Evolutionary conservation across 2,797 vertebrate species (phyloP).

Genomic region (Sebastolobus alascanus): DNA sequence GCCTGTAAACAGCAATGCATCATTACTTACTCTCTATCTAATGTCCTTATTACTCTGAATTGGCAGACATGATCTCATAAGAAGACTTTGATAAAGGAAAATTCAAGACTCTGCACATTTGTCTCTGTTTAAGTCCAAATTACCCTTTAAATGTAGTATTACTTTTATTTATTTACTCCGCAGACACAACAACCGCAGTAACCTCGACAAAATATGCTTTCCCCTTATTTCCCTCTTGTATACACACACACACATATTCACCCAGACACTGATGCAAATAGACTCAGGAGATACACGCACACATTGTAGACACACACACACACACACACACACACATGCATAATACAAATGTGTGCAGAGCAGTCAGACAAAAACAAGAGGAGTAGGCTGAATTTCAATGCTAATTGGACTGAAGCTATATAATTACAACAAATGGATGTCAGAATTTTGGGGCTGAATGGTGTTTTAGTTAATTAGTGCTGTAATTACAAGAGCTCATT

Average conservation of each 20-base stretch:
- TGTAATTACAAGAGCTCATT: conserved; percentile 91
- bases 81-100: conserved; percentile 10
- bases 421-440: conserved; percentile 92
- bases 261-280: conserved; percentile 35
- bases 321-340: conserved; percentile 16
- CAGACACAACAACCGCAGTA: conserved; percentile 29
- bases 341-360: conserved; percentile 34
- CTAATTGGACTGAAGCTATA: conserved; percentile 89
- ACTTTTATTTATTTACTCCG: conserved; percentile 39
- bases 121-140: conserved; percentile 37
- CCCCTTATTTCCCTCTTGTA: conserved; percentile 26
- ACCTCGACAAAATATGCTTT: conserved; percentile 35
- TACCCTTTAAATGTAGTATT: conserved; percentile 25
- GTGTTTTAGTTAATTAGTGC: conserved; percentile 92
- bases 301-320: background rate
- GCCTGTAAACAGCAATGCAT: background rate
- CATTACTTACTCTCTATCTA: conserved; percentile 6
- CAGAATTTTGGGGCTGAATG: conserved; percentile 91
- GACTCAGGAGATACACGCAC: conserved; percentile 16
- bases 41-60: conserved; percentile 19
- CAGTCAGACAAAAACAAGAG: conserved; percentile 82
- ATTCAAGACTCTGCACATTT: conserved; percentile 8
- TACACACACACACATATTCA: conserved; percentile 4
- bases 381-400: conserved; percentile 86
- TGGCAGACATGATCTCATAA: conserved; percentile 7